phyloP scores from a whole-genome alignment of 2,888 invertebrate species.

The Biston stratarius region DNA sequence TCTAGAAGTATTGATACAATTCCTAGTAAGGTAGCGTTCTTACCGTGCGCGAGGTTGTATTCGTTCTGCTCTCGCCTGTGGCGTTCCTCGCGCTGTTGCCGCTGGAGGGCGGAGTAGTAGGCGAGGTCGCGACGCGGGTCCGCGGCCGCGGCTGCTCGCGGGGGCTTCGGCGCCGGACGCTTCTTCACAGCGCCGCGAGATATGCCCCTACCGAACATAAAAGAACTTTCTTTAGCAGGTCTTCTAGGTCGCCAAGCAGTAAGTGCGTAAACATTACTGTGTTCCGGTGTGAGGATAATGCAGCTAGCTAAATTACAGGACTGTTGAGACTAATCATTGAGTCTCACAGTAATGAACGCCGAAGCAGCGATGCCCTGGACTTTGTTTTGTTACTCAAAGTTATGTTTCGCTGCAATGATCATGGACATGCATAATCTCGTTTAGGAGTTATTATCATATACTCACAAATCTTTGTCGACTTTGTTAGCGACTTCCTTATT shows the following conservation, averaged over 20 bases:
- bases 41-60: slow-evolving; percentile 67
- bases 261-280: no score
- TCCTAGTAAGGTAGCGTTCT: slow-evolving; percentile 20
- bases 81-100: slow-evolving; percentile 65
- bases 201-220: slow-evolving; percentile 34
- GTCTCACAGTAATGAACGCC: no score
- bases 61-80: slow-evolving; percentile 60
- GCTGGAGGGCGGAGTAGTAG: slow-evolving; percentile 62
- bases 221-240: not conserved
- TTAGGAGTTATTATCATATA: no score
- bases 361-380: no score
- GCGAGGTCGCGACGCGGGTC: slow-evolving; percentile 62
- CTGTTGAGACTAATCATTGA: no score
- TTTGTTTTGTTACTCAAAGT: no score
- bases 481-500: slow-evolving; percentile 60
- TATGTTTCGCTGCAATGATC: no score
- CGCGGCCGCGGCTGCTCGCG: slow-evolving; percentile 38
- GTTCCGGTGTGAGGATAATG: no score
- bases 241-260: no score
- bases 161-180: slow-evolving; percentile 68
- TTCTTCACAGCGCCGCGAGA: slow-evolving; percentile 74
- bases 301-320: no score
- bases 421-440: no score
- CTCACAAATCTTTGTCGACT: slow-evolving; percentile 67
- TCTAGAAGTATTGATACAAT: no score